These are phyloP conservation scores for Mormyrus lacerda DNA, from an alignment of 2,113 vertebrate species.

Conservation along the genomic window DNA sequence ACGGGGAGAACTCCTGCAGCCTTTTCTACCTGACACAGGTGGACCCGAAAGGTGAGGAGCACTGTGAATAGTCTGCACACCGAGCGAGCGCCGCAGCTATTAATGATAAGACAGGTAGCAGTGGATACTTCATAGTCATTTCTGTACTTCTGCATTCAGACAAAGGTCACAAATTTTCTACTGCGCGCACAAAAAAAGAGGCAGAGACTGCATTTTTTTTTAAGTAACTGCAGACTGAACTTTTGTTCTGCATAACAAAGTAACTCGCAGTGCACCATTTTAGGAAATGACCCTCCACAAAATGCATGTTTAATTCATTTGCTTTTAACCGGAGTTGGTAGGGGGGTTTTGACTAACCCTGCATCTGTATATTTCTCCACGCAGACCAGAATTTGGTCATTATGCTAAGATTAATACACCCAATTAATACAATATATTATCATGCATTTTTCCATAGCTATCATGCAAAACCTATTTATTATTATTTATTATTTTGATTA, in stretches of 20 bases:
- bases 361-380: not conserved
- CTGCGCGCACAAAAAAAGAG: not conserved
- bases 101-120: not conserved
- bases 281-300: not conserved
- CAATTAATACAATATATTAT: not conserved
- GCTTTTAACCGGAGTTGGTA: not conserved
- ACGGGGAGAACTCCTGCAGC: conserved; percentile 47
- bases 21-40: conserved; percentile 82
- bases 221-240: not conserved
- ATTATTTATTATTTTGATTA: not conserved
- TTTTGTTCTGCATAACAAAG: not conserved
- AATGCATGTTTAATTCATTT: not conserved
- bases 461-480: not conserved
- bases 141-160: not conserved
- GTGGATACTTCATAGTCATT: not conserved
- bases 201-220: not conserved
- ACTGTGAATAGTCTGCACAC: not conserved
- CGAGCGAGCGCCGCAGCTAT: not conserved
- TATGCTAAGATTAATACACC: not conserved
- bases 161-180: not conserved
- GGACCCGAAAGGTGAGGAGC: conserved; percentile 70
- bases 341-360: not conserved
- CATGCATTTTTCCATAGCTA: not conserved
- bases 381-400: not conserved
- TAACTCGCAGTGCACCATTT: not conserved